A percentile compares a stretch with the other conserved stretches of the same genome.
These are phyloP conservation scores for Cephalopholis sonnerati DNA, from an alignment of 2,113 vertebrate species.

Conservation along the genomic window DNA sequence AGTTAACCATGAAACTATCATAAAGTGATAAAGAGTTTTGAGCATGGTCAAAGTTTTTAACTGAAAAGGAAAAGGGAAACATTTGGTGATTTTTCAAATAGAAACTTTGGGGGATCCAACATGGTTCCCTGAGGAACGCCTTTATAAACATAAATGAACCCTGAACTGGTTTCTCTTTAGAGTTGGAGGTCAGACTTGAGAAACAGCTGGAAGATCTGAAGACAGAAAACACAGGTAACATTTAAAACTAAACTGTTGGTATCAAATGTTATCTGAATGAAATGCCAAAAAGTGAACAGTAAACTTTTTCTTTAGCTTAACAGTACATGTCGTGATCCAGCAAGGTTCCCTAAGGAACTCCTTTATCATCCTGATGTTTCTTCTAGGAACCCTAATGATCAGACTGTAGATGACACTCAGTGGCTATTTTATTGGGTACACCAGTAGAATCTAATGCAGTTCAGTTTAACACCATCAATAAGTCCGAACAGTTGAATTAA, in stretches of 20 bases:
- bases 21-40: too few species aligned
- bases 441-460: too few species aligned
- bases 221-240: slow-evolving; percentile 9
- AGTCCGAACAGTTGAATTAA: too few species aligned
- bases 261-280: not conserved
- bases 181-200: slow-evolving; percentile 13
- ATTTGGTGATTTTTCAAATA: too few species aligned
- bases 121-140: not conserved
- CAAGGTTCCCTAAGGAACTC: not conserved
- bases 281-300: not conserved
- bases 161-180: not conserved
- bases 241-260: not conserved
- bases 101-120: not conserved
- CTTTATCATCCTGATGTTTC: not conserved
- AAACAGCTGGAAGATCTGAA: slow-evolving; percentile 7
- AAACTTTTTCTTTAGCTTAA: not conserved
- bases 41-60: too few species aligned
- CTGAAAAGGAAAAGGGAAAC: too few species aligned
- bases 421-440: too few species aligned
- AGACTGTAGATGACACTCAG: too few species aligned
- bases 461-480: too few species aligned
- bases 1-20: too few species aligned
- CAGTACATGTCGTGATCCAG: not conserved
- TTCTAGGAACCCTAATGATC: not conserved
- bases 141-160: not conserved